Base-by-base conservation (phyloP, 2,888 invertebrate species). In the Oegoconia quadripuncta region DNA sequence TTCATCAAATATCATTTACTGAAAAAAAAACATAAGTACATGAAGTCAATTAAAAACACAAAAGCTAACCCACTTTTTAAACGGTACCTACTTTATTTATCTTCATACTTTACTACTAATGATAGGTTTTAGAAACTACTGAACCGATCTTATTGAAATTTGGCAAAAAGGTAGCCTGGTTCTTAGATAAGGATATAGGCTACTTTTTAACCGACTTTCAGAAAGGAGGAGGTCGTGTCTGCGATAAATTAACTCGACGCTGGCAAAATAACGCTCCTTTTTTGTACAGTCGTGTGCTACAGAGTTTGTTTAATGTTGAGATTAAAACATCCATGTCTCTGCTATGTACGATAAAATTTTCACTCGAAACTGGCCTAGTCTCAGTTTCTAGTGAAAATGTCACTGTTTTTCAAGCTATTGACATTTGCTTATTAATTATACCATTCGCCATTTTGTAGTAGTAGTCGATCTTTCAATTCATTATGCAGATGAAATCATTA, bases 301-400 rank as follows among this genome's bases (percentile, higher is more conserved):
- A n/a, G n/a, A n/a, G 6, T 8, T 27, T 3, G 30, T 44, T 37
- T 36, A 39, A 41, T 50, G 40, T 46, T 46, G 56, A 55, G 53
- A 62, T 57, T 58, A 48, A 66, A 69, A 67, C 64, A 69, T 66
- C 64, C 64, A 63, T 35, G 55, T 64, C 64, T 64, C 59, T 62
- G 52, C 47, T 50, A 52, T 46, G 49, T 48, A 41, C 50, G 42
- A 40, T 38, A 42, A 44, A 44, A 31, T 23, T 25, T 52, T 53
- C 46, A 41, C 50, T 53, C 31, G 51, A 55, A 55, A 53, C 53
- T 56, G 53, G 50, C 39, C 17, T 22, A 17, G 2, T 14, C 41
- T 46, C 50, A 55, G 48, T 52, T 59, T 57, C 52, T 46, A 51
- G 50, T 49, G 50, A 46, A 50, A 44, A 43, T 48, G 48, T 44